These are phyloP conservation scores for Zophobas morio DNA, from an alignment of 1,140 invertebrate genomes.

Conservation along the genomic window DNA sequence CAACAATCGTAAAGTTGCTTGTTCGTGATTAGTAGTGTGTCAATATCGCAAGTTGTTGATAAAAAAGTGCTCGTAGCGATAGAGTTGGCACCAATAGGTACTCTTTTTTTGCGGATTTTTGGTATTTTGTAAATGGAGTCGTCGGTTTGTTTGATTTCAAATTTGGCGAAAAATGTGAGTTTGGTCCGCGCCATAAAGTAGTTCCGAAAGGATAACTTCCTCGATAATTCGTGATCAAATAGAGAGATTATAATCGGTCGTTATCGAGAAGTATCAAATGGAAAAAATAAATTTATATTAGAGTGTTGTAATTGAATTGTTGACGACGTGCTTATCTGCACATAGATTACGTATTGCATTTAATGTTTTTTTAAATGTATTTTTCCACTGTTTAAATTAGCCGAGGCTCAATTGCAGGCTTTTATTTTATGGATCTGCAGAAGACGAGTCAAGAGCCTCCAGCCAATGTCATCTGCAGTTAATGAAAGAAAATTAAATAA, in stretches of 20 bases:
- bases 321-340: constrained; percentile 35
- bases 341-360: constrained; percentile 33
- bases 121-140: too few species aligned
- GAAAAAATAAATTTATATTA: constrained; percentile 27
- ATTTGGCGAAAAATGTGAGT: not conserved
- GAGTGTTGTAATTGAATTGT: constrained; percentile 13
- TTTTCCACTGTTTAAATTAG: constrained; percentile 21
- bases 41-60: too few species aligned
- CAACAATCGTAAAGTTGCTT: too few species aligned
- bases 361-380: constrained; percentile 29
- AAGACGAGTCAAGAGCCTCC: constrained; percentile 1
- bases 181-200: not conserved
- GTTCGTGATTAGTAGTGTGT: too few species aligned
- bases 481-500: constrained; percentile 40
- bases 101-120: too few species aligned
- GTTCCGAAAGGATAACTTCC: not conserved
- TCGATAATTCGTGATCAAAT: not conserved
- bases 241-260: constrained; percentile 17
- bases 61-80: too few species aligned
- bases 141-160: not conserved
- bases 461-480: constrained; percentile 34
- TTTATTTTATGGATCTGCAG: constrained; percentile 23
- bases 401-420: not conserved
- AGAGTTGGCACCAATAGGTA: too few species aligned
- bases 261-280: constrained; percentile 24